These are phyloP conservation scores for Triplophysa dalaica DNA, from an alignment of 2,113 vertebrate species.

Conservation along the genomic window DNA sequence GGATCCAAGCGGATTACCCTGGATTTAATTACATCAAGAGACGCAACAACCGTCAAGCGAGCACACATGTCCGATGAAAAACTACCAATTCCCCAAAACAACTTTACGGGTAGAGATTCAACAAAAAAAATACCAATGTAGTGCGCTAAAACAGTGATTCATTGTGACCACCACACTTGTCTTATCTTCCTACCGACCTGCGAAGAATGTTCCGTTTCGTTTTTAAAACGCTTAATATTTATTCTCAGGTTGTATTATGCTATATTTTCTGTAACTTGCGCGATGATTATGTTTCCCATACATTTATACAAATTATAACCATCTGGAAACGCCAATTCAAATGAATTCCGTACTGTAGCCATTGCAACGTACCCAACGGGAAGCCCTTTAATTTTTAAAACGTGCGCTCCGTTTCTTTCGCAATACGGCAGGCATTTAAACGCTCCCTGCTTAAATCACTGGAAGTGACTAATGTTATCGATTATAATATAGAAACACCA, in stretches of 20 bases:
- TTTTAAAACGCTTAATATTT: not conserved
- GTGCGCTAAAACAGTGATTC: constrained; percentile 29
- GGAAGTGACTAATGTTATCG: not conserved
- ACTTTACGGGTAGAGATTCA: constrained; percentile 35
- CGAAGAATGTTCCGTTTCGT: constrained; percentile 43
- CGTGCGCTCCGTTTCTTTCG: constrained; percentile 34
- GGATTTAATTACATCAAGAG: constrained; percentile 72
- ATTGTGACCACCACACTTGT: constrained; percentile 45
- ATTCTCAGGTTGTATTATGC: not conserved
- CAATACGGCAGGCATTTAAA: constrained; percentile 9
- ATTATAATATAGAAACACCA: not conserved
- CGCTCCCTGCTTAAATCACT: not conserved
- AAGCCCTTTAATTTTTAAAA: constrained; percentile 79
- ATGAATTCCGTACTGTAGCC: constrained; percentile 1
- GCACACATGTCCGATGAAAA: constrained; percentile 15
- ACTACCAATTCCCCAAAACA: constrained; percentile 36
- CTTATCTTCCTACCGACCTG: constrained; percentile 40
- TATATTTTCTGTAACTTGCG: not conserved
- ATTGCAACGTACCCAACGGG: constrained; percentile 13
- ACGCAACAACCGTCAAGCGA: constrained; percentile 67
- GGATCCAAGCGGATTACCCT: constrained; percentile 67
- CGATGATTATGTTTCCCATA: not conserved
- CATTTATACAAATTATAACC: constrained; percentile 1
- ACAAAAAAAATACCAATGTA: constrained; percentile 21
- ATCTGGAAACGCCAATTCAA: not conserved